Conservation (phyloP, 2,113 vertebrate genomes). For the Xenopus tropicalis region DNA sequence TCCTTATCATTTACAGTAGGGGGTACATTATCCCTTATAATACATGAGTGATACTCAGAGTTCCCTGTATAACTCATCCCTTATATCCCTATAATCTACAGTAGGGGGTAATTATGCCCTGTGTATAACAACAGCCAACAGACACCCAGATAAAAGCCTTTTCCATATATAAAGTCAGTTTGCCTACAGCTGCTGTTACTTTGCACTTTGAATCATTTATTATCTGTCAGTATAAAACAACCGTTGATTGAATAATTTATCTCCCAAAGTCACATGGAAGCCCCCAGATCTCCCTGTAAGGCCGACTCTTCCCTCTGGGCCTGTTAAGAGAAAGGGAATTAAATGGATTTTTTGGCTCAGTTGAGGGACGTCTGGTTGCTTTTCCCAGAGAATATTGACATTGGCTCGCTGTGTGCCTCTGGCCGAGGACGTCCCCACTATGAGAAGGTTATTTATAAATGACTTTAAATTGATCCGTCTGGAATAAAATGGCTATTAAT, state of each 20-base stretch:
- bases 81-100: too few relatives aligned
- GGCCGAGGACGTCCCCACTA: background rate
- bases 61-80: too few relatives aligned
- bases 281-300: background rate
- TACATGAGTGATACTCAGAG: too few relatives aligned
- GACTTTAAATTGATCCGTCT: conserved; percentile 34
- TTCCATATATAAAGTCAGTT: too few relatives aligned
- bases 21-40: too few relatives aligned
- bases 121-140: too few relatives aligned
- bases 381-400: conserved; percentile 33
- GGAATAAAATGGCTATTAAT: conserved; percentile 9
- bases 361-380: conserved; percentile 16
- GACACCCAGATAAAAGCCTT: too few relatives aligned
- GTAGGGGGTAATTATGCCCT: too few relatives aligned
- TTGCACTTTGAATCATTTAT: background rate
- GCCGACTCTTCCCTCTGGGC: conserved; percentile 16
- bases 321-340: conserved; percentile 19
- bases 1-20: too few relatives aligned
- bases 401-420: background rate
- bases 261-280: background rate
- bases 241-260: conserved; percentile 23
- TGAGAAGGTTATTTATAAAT: conserved; percentile 32
- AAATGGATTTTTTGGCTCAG: conserved; percentile 29
- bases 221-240: background rate
- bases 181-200: too few relatives aligned